Percentiles rank a stretch among this genome's conserved stretches.
phyloP scores from a whole-genome alignment of 2,797 vertebrate species.

The Eulemur albifrons region DNA sequence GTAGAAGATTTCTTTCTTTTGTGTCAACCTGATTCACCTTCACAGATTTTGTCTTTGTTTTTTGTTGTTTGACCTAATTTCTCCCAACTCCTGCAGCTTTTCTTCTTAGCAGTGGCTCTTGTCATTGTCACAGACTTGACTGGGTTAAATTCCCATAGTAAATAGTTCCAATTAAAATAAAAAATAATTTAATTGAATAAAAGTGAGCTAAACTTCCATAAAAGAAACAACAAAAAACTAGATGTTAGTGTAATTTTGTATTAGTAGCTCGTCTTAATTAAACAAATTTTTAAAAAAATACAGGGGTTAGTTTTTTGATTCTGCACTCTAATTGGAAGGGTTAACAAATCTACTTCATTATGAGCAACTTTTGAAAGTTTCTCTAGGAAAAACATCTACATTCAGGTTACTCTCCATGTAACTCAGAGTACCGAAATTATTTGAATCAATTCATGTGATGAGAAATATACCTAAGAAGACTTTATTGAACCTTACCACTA shows the following conservation, averaged over 20 bases:
- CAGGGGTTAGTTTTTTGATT: not conserved
- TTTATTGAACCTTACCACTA: not conserved
- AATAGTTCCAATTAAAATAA: not conserved
- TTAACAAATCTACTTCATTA: not conserved
- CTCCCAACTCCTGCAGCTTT: not conserved
- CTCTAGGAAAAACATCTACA: not conserved
- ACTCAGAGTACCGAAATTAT: not conserved
- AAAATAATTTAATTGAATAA: slow-evolving; percentile 29
- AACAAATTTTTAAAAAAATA: not conserved
- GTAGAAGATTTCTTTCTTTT: not conserved
- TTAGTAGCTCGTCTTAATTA: slow-evolving; percentile 12
- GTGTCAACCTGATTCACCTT: not conserved
- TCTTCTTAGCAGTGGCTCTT: not conserved
- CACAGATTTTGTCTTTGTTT: not conserved
- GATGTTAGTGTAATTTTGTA: slow-evolving; percentile 7
- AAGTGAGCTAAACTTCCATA: not conserved
- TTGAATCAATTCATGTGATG: not conserved
- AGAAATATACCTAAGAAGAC: not conserved
- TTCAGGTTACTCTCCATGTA: slow-evolving; percentile 14
- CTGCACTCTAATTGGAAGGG: not conserved
- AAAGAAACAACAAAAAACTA: slow-evolving; percentile 19
- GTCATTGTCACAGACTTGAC: not conserved
- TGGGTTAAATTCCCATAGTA: not conserved
- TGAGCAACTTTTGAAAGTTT: not conserved
- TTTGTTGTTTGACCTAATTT: not conserved